Evolutionary conservation across 1,140 invertebrate species (phyloP), one percentile per base, ranked within the genome.

Genomic region (Rhagoletis zephyria): DNA sequence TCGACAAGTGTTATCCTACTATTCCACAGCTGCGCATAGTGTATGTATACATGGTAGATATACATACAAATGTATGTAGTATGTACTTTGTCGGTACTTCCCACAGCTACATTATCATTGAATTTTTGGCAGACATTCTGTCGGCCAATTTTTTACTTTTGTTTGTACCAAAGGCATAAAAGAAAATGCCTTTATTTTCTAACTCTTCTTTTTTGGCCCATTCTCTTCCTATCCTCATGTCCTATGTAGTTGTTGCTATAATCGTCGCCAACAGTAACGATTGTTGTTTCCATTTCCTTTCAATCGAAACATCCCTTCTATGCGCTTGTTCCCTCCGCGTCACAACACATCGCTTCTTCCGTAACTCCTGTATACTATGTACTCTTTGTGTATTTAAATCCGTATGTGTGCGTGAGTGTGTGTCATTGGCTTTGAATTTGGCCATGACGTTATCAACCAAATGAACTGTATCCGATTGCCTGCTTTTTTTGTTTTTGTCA

Each of bases 271-370:
- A 81, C 45, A 81, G 9, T 16, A 7, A 2, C 74, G 48, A 16
- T 51, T 81, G 16, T 81, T 56, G 48, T 81, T 81, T 81, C 74
- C 48, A 48, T 81, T 81, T 81, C 74, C 74, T 81, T 56, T 81
- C 51, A 81, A 81, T 81, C 10, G 74, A 56, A 56, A 74, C 14
- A 19, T 51, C n/a, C 56, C 3, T 48, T 19, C 74, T 51, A 4
- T 9, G 7, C 45, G n/a, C 16, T 30, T 5, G 14, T 14, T 19
- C 48, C 4, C 5, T 42, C 0, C 67, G 3, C 42, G 14, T 56
- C 64, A 74, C 42, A 3, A 1, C 0, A 19, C 16, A 30, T 30
- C 30, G 30, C 30, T 30, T 30, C 30, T 30, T 30, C 30, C 30
- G 30, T 30, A 30, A 81, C 42, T 56, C 45, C 2, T 16, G 14